Base-by-base conservation (phyloP, 1,140 invertebrate genomes). In the Scylla paramamosain region DNA sequence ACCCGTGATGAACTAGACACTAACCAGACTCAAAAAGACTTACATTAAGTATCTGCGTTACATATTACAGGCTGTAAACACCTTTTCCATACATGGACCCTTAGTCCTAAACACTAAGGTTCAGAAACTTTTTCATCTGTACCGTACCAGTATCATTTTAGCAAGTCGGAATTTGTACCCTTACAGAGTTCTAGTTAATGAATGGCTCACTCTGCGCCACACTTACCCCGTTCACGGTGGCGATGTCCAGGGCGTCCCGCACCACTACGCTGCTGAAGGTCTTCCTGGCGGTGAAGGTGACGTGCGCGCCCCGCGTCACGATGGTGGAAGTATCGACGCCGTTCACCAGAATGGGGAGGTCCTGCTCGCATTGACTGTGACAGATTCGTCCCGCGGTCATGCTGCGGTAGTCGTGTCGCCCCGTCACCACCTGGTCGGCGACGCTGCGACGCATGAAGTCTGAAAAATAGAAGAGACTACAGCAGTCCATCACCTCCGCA, bases 371-470 rank as follows among this genome's bases (percentile, higher is more conserved):
- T 0, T 25, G 31, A 8, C 0, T 90, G 52, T 90, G 25, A n/a
- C 39, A 46, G 10, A 94, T 52, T 3, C 48, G 4, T 0, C 29
- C 32, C 16, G 87, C 88, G 39, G 45, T 20, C 2, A 91, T 10
- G 2, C n/a, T 83, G 4, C 39, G 45, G 88, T 83, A 94, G 0
- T 8, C 28, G 16, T 90, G 77, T 12, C 82, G 86, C 0, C 93
- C 93, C 0, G 59, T 46, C 0, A 94, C 93, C 8, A 31, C 32
- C 45, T 94, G 93, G 14, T 29, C 52, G 1, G 31, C n/a, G 6
- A 77, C 25, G 32, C 93, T 91, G 12, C 28, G 31, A 1, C 93
- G 88, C 93, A 94, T 91, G 4, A 45, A 67, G 12, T 94, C 93
- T 94, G 88, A 32, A 25, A 91, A n/a, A 89, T 4, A 20, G 25